Percentiles rank a stretch among this genome's conserved stretches.
Evolutionary conservation across 1,140 invertebrate species (phyloP).

Genomic region (Thaumatotibia leucotreta): DNA sequence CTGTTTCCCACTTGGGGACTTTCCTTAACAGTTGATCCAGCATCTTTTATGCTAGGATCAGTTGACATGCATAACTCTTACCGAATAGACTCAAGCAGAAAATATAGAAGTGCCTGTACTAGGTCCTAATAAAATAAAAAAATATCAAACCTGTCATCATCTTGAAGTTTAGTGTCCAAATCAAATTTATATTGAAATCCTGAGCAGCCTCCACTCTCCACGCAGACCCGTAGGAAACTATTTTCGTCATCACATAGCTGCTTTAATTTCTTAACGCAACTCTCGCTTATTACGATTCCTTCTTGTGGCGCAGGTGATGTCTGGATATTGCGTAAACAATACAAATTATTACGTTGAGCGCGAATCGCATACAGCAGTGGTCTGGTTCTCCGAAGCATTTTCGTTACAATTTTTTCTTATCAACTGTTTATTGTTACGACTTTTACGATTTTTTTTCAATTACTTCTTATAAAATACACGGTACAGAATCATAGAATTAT

Average conservation of each 20-base stretch:
- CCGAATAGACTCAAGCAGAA: neutral
- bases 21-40: too few relatives aligned
- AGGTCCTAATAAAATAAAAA: slow-evolving; percentile 16
- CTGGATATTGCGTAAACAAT: slow-evolving; percentile 4
- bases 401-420: neutral
- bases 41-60: too few relatives aligned
- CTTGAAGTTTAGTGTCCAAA: slow-evolving; percentile 85
- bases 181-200: slow-evolving; percentile 99
- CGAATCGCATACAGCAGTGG: neutral
- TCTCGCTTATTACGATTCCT: slow-evolving; percentile 80
- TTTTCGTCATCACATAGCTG: slow-evolving; percentile 81
- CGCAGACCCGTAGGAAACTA: slow-evolving; percentile 84
- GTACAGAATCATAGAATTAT: too few relatives aligned
- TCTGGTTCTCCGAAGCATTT: neutral
- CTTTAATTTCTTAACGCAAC: slow-evolving; percentile 86
- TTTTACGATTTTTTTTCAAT: too few relatives aligned
- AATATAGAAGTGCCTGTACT: neutral
- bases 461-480: too few relatives aligned
- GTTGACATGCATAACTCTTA: too few relatives aligned
- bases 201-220: slow-evolving; percentile 99
- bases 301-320: slow-evolving; percentile 25
- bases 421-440: too few relatives aligned
- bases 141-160: slow-evolving; percentile 91
- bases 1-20: too few relatives aligned
- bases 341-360: neutral